These are phyloP conservation scores for Brachyhypopomus occidentalis DNA, from an alignment of 2,113 vertebrate genomes.

Conservation along the genomic window DNA sequence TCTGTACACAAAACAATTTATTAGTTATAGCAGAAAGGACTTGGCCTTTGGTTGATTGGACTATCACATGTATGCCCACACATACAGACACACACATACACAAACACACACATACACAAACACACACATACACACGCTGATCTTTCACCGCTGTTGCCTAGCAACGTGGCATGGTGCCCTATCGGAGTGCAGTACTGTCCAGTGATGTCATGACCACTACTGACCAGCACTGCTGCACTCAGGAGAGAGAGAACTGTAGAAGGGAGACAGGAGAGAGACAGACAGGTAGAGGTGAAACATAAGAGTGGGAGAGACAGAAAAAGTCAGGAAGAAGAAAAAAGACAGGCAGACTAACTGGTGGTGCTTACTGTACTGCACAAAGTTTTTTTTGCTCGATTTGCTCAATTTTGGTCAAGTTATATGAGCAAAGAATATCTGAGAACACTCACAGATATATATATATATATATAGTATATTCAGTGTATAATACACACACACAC, in stretches of 20 bases:
- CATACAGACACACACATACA: constrained; percentile 22
- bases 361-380: constrained; percentile 1
- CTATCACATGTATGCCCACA: constrained; percentile 9
- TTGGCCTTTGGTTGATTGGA: constrained; percentile 40
- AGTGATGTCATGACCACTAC: constrained; percentile 72
- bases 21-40: constrained; percentile 26
- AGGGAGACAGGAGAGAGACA: neutral
- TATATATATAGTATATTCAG: too few relatives aligned
- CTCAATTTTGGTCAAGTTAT: neutral
- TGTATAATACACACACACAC: too few relatives aligned
- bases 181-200: constrained; percentile 72
- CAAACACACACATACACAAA: constrained; percentile 33
- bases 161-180: constrained; percentile 78
- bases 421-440: neutral
- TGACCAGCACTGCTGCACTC: constrained; percentile 69
- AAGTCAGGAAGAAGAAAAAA: neutral
- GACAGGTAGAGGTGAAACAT: neutral
- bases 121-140: constrained; percentile 52
- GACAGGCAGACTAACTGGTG: neutral
- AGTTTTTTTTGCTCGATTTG: constrained; percentile 11
- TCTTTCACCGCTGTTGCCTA: constrained; percentile 80
- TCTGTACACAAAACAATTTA: constrained; percentile 31
- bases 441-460: too few relatives aligned
- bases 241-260: constrained; percentile 2
- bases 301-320: neutral